A percentile compares a stretch with the other conserved stretches of the same genome.
Conservation (phyloP, 2,797 vertebrate genomes). For the Pseudochirops corinnae region DNA sequence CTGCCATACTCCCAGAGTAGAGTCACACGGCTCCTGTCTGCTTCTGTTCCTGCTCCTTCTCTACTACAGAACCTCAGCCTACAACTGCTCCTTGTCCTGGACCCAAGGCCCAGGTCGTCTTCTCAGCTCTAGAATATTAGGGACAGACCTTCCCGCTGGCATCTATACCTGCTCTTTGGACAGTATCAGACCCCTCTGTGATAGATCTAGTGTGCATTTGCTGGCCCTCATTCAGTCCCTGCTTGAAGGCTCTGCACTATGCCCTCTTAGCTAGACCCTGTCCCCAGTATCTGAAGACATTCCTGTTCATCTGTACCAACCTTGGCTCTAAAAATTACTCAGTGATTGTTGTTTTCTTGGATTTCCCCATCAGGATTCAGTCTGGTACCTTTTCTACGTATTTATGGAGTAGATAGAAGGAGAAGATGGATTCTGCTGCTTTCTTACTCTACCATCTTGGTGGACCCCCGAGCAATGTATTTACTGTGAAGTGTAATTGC, state of each 20-base stretch:
- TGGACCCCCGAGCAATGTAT: not conserved
- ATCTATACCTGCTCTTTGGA: not conserved
- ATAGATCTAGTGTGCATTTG: not conserved
- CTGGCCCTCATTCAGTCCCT: not conserved
- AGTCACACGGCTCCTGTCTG: not conserved
- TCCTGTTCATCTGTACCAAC: not conserved
- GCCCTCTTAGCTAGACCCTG: not conserved
- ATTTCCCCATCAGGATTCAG: not conserved
- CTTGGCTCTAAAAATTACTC: not conserved
- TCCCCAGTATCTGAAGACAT: not conserved
- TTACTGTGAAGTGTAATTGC: not conserved
- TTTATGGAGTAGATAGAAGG: not conserved
- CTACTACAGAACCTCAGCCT: not conserved
- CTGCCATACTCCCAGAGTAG: not conserved
- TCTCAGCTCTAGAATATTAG: not conserved
- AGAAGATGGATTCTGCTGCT: not conserved
- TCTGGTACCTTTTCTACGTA: not conserved
- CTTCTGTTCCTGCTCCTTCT: not conserved
- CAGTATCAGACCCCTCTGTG: not conserved
- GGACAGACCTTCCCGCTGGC: too few relatives aligned
- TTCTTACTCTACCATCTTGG: not conserved
- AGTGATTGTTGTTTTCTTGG: not conserved
- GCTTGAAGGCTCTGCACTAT: not conserved
- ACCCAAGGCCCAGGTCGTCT: not conserved
- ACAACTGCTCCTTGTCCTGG: not conserved